Conservation (phyloP, 2,888 invertebrate genomes). For the Chaetoderma sp. region DNA sequence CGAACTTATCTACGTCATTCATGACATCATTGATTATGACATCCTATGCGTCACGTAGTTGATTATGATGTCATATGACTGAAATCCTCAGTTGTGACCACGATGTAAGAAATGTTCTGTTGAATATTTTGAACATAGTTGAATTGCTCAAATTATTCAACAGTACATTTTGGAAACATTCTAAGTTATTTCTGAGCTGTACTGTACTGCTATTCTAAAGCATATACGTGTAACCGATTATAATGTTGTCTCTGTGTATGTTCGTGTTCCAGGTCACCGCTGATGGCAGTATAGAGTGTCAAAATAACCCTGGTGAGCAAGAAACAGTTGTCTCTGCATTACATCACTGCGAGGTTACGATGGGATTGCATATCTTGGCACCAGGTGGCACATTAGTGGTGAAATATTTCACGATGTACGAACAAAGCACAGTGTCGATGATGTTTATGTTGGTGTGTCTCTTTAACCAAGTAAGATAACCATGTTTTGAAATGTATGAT, state of each 20-base stretch:
- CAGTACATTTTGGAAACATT: no score
- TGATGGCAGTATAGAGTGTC: slow-evolving; percentile 94
- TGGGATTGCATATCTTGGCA: slow-evolving; percentile 80
- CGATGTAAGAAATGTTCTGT: no score
- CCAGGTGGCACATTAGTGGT: slow-evolving; percentile 83
- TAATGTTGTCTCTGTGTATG: background rate
- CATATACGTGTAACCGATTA: no score
- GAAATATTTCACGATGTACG: slow-evolving; percentile 92
- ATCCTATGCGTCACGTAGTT: no score
- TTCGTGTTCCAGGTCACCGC: slow-evolving; percentile 80
- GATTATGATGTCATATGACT: no score
- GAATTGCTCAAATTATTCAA: no score
- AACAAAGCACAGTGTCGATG: slow-evolving; percentile 82
- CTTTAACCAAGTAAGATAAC: slow-evolving; percentile 74
- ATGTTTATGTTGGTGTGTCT: slow-evolving; percentile 83
- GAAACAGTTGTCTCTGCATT: slow-evolving; percentile 83
- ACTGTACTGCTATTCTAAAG: no score
- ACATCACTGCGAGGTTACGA: slow-evolving; percentile 85
- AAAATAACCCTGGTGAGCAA: slow-evolving; percentile 86
- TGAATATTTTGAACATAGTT: no score
- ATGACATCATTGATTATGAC: no score
- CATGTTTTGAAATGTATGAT: background rate
- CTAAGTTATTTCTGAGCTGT: no score
- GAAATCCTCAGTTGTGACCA: no score
- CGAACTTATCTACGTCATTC: no score